A percentile compares a stretch with the other conserved stretches of the same genome.
Evolutionary conservation across 2,797 vertebrate genomes (phyloP).

Genomic region (Pempheris klunzingeri): DNA sequence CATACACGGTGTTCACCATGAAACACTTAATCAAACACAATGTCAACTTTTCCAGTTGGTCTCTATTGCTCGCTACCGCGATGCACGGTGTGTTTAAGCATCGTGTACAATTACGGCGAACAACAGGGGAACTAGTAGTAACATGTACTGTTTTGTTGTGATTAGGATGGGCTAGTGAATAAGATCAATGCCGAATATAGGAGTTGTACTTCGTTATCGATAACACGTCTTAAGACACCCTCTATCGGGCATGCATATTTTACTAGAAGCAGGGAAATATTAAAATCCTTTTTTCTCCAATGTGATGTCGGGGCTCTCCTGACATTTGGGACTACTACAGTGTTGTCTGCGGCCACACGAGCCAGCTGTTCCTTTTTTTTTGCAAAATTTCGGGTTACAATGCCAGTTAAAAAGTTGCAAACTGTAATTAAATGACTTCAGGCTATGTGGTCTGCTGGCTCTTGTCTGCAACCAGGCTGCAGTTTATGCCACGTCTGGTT

Average conservation of each 20-base stretch:
- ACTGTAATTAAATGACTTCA: constrained; percentile 35
- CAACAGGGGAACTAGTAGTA: not conserved
- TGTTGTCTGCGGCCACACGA: not conserved
- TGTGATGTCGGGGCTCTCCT: not conserved
- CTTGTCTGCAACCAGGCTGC: constrained; percentile 37
- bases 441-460: constrained; percentile 34
- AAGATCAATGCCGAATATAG: constrained; percentile 8
- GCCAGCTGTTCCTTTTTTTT: constrained; percentile 3
- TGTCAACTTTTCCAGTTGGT: constrained; percentile 68
- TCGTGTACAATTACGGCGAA: not conserved
- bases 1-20: not conserved
- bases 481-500: constrained; percentile 59
- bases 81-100: not conserved
- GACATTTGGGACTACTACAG: not conserved
- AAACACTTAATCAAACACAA: constrained; percentile 42
- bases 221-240: not conserved
- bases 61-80: not conserved
- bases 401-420: constrained; percentile 38
- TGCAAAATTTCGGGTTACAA: not conserved
- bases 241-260: not conserved
- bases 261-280: not conserved
- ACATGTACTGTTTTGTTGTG: not conserved
- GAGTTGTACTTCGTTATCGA: not conserved
- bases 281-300: not conserved
- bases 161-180: not conserved